Conservation (phyloP, 2,797 vertebrate genomes). For the Tympanoctomys barrerae region DNA sequence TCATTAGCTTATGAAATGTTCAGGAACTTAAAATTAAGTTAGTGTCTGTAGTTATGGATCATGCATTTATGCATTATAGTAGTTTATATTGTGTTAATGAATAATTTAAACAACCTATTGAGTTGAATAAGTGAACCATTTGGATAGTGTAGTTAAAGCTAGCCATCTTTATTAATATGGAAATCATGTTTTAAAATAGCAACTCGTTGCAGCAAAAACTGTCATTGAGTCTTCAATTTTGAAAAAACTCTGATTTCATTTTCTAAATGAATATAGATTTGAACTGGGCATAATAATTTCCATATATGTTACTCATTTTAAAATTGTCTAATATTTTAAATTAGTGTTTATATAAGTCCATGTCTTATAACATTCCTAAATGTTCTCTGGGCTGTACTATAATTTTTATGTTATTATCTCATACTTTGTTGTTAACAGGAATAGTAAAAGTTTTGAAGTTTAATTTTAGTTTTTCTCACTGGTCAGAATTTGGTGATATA, state of each 20-base stretch:
- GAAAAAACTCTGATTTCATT: slow-evolving; percentile 46
- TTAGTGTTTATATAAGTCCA: slow-evolving; percentile 29
- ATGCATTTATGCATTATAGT: not conserved
- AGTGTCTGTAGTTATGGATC: slow-evolving; percentile 40
- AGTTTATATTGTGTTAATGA: slow-evolving; percentile 1
- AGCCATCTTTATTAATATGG: not conserved
- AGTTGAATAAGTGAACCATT: not conserved
- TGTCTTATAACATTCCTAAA: slow-evolving; percentile 63
- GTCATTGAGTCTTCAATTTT: slow-evolving; percentile 13
- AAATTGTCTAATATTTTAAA: slow-evolving; percentile 68
- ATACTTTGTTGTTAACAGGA: slow-evolving; percentile 75
- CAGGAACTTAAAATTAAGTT: slow-evolving; percentile 58
- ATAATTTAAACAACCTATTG: not conserved
- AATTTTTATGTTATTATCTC: slow-evolving; percentile 77
- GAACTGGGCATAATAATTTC: slow-evolving; percentile 20
- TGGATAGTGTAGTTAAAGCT: not conserved
- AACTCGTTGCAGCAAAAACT: slow-evolving; percentile 16
- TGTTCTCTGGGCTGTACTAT: slow-evolving; percentile 39
- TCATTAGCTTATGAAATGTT: slow-evolving; percentile 66
- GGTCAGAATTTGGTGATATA: slow-evolving; percentile 67
- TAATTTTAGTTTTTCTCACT: slow-evolving; percentile 80
- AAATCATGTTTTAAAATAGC: slow-evolving; percentile 47
- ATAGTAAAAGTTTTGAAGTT: slow-evolving; percentile 75
- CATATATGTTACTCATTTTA: slow-evolving; percentile 48
- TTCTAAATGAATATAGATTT: slow-evolving; percentile 19